These are phyloP conservation scores for Bombus sibiricus DNA, from an alignment of 1,140 invertebrate species.

Conservation along the genomic window DNA sequence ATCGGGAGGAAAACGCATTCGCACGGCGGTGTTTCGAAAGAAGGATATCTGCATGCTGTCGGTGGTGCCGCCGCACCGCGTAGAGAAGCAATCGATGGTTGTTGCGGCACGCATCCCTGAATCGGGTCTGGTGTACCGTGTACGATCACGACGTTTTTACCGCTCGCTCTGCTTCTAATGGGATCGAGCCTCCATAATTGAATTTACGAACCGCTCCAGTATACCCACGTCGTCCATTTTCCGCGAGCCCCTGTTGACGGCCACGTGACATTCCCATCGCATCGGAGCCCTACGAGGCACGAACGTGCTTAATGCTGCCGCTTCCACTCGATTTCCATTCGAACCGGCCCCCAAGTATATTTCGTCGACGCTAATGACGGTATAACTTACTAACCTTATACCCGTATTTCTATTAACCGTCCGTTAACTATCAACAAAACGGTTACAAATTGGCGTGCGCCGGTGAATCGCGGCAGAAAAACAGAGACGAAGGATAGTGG, in stretches of 20 bases:
- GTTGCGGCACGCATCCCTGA: conserved; percentile 43
- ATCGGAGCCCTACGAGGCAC: conserved; percentile 22
- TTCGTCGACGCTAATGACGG: conserved; percentile 64
- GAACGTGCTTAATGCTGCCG: conserved; percentile 42
- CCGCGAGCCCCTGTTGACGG: conserved; percentile 31
- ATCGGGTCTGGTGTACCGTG: neutral
- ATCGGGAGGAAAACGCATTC: conserved; percentile 30
- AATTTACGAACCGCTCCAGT: conserved; percentile 54
- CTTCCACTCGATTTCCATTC: conserved; percentile 15
- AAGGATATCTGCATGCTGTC: conserved; percentile 46
- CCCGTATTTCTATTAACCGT: conserved; percentile 52
- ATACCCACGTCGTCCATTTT: conserved; percentile 47
- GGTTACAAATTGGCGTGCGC: conserved; percentile 67
- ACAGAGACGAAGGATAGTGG: neutral
- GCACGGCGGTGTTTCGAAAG: conserved; percentile 40
- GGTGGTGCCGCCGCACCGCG: neutral
- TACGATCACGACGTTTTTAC: conserved; percentile 40
- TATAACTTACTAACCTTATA: conserved; percentile 60
- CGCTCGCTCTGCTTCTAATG: conserved; percentile 48
- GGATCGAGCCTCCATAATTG: conserved; percentile 60
- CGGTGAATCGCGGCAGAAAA: neutral
- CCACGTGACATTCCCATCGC: conserved; percentile 57
- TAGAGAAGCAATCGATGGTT: conserved; percentile 24
- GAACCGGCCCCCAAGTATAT: conserved; percentile 38
- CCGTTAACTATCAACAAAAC: conserved; percentile 50